Evolutionary conservation across 2,888 invertebrate genomes (phyloP).

Genomic region (Pegoplata infirma): DNA sequence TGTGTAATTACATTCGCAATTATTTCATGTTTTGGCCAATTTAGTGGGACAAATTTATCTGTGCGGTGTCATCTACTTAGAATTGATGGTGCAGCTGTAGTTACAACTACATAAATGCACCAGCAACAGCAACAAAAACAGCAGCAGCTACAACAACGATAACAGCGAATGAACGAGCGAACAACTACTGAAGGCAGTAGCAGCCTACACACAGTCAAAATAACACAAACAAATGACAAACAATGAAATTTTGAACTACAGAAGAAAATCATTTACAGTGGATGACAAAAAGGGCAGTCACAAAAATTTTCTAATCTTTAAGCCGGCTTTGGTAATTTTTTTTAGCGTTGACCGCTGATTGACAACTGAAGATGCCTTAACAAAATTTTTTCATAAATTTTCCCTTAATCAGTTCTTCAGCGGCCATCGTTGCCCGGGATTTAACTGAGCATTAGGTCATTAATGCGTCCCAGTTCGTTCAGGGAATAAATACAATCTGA

Average conservation of each 20-base stretch:
- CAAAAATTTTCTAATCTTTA: too few relatives aligned
- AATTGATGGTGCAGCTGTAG: constrained; percentile 73
- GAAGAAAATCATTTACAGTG: constrained; percentile 54
- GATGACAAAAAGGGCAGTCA: constrained; percentile 2
- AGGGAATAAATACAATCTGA: too few relatives aligned
- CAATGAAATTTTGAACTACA: constrained; percentile 66
- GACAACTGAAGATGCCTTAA: too few relatives aligned
- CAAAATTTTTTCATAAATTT: too few relatives aligned
- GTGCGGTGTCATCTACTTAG: constrained; percentile 78
- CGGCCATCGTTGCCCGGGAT: too few relatives aligned
- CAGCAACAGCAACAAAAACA: constrained; percentile 31
- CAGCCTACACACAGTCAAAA: constrained; percentile 64
- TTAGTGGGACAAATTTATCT: constrained; percentile 79
- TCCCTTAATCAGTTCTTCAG: too few relatives aligned
- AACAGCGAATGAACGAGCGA: constrained; percentile 56
- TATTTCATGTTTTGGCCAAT: constrained; percentile 79
- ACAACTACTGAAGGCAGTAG: constrained; percentile 55
- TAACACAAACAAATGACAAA: constrained; percentile 64
- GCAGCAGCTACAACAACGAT: constrained; percentile 28
- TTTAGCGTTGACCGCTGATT: too few relatives aligned
- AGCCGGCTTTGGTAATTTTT: too few relatives aligned
- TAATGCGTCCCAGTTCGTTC: too few relatives aligned
- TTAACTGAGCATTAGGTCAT: too few relatives aligned
- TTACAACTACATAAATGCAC: constrained; percentile 50
- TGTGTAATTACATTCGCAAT: constrained; percentile 79